A percentile compares a stretch with the other conserved stretches of the same genome.
These are phyloP conservation scores for Anser brachyrhynchus DNA, from an alignment of 2,113 vertebrate species.

Conservation along the genomic window DNA sequence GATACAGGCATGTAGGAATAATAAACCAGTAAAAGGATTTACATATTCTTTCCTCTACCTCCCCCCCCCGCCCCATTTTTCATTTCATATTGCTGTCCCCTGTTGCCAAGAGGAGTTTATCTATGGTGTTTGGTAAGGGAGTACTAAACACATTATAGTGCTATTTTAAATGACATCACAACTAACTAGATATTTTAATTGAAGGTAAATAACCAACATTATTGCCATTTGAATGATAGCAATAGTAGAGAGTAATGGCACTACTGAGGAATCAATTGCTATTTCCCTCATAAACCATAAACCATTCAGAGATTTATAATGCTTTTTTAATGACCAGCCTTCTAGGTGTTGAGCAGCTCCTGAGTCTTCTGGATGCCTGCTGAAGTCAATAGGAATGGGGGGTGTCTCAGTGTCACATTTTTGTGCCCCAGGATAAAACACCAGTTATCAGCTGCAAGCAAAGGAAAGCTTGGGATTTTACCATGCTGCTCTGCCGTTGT, in stretches of 20 bases:
- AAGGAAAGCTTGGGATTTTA: neutral
- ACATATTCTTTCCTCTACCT: neutral
- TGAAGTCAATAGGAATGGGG: conserved; percentile 9
- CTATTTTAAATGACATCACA: conserved; percentile 73
- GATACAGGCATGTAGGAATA: neutral
- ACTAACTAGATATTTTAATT: conserved; percentile 74
- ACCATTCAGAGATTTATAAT: conserved; percentile 72
- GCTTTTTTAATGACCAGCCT: conserved; percentile 69
- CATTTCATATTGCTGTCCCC: conserved; percentile 43
- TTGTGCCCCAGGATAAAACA: neutral
- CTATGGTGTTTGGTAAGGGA: conserved; percentile 65
- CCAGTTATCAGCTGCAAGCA: neutral
- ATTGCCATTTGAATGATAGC: conserved; percentile 72
- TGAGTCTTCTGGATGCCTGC: conserved; percentile 39
- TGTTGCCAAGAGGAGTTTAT: conserved; percentile 56
- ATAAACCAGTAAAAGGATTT: neutral
- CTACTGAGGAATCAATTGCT: conserved; percentile 68
- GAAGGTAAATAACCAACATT: conserved; percentile 73
- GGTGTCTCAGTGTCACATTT: neutral
- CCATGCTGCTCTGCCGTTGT: rapidly evolving
- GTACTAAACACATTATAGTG: conserved; percentile 63
- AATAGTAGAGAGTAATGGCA: conserved; percentile 67
- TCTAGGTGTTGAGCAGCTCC: conserved; percentile 62
- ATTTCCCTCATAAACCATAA: conserved; percentile 70
- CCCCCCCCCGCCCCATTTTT: conserved; percentile 7